phyloP scores from a whole-genome alignment of 1,140 invertebrate genomes.

The Drosophila kanapiae region DNA sequence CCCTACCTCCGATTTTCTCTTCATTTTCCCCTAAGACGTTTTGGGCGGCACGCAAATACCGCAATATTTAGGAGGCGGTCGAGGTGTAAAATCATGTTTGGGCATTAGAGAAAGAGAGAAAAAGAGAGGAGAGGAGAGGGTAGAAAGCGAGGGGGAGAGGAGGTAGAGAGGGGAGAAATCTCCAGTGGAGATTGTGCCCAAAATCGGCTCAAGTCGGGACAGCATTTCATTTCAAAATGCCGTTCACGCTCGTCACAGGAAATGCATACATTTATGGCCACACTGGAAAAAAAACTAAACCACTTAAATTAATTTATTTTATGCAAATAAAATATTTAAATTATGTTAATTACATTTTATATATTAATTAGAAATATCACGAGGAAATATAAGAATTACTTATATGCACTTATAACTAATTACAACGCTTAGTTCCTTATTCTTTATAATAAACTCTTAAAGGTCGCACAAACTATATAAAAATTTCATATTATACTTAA shows the following conservation, averaged over 20 bases:
- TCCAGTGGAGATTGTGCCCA: constrained; percentile 23
- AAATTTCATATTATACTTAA: no score
- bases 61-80: constrained; percentile 15
- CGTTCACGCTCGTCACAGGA: not conserved
- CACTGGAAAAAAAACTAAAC: not conserved
- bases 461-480: no score
- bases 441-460: no score
- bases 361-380: not conserved
- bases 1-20: not conserved
- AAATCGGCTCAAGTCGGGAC: constrained; percentile 1
- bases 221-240: constrained; percentile 9
- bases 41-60: constrained; percentile 41
- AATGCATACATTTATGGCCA: constrained; percentile 10
- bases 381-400: no score
- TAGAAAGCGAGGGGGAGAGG: no score
- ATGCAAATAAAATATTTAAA: no score
- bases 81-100: constrained; percentile 51
- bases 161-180: not conserved
- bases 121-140: not conserved
- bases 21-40: constrained; percentile 19
- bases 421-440: no score
- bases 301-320: no score
- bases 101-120: constrained; percentile 2
- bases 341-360: no score
- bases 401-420: no score